Base-by-base conservation (phyloP, 2,113 vertebrate genomes). In the Notechis scutatus region DNA sequence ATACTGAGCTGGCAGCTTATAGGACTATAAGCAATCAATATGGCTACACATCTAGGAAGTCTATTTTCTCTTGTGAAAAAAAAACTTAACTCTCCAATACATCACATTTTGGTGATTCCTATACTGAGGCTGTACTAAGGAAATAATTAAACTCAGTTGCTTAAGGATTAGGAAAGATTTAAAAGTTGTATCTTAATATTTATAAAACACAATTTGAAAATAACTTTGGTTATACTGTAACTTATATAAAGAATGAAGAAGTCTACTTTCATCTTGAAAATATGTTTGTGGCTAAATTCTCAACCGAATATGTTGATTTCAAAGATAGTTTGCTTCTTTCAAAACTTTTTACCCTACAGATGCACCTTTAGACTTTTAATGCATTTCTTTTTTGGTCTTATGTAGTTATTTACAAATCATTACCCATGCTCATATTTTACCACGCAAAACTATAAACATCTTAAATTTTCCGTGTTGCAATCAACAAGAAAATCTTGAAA, bases 161-260 rank as follows among this genome's bases (percentile, higher is more conserved):
- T 59, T 42, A 47, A 87, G 20, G 9, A 23, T 81, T 57, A 57
- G 92, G 64, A 81, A 81, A 92, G 4, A 50, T 64, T 69, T 92
- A 45, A 91, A 74, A 81, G 81, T 93, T 93, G 89, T 90, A 95
- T 94, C 95, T 95, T 94, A 94, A 94, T 0, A 4, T 92, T 64
- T 93, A 93, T 93, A 94, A 93, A 97, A 96, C 94, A 95, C 95
- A 94, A 96, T 96, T 94, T 95, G 85, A 93, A 96, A 93, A 96
- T 96, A 93, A 47, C 91, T 95, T 94, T 89, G 93, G 81, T 87
- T 87, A 89, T 94, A 74, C 92, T 96, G 95, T 1, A 93, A 95
- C n/a, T 96, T 91, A 94, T 55, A 34, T 74, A 74, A 94, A 94
- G 94, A 95, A 95, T 95, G 92, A 94, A 94, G 94, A 95, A 94